Base-by-base conservation (phyloP, 2,888 invertebrate genomes). In the Ametastegia equiseti region DNA sequence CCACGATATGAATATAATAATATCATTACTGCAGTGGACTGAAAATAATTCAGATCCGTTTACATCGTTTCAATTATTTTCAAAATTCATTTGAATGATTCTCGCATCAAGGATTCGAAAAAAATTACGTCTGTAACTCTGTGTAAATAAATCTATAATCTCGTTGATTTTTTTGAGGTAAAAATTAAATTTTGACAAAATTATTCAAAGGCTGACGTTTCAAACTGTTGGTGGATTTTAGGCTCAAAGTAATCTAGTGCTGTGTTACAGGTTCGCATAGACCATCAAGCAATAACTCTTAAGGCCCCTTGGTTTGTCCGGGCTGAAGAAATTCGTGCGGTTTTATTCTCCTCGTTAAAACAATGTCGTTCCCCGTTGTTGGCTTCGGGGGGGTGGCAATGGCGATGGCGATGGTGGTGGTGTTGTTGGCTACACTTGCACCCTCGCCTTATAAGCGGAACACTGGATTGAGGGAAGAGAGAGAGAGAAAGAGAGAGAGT, bases 311-410 rank as follows among this genome's bases (percentile, higher is more conserved):
- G 47, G 71, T 71, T 71, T 47, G 47, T 47, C 71, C 83, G 83
- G 84, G 85, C 84, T 83, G 87, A 86, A 86, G 86, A 88, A 88
- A 88, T 88, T 88, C 86, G 85, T 86, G n/a, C n/a, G 84, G 86
- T 87, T 85, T 86, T 85, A 85, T 71, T 47, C 71, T 84, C 85
- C 88, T 88, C 88, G 88, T 88, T 88, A 88, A 88, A 88, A 88
- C 88, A 88, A 88, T 87, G 87, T 87, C 83, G 83, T 67, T 39
- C 36, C 39, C 65, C 39, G 65, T 67, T 19, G 65, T 67, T 67
- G 27, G n/a, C n/a, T n/a, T n/a, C n/a, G n/a, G n/a, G n/a, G n/a
- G n/a, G n/a, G n/a, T n/a, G n/a, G n/a, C n/a, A n/a, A n/a, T n/a
- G n/a, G n/a, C n/a, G n/a, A n/a, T n/a, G n/a, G 45, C 30, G 60